Evolutionary conservation across 2,888 invertebrate species (phyloP).

Genomic region (Campoplex capitator): DNA sequence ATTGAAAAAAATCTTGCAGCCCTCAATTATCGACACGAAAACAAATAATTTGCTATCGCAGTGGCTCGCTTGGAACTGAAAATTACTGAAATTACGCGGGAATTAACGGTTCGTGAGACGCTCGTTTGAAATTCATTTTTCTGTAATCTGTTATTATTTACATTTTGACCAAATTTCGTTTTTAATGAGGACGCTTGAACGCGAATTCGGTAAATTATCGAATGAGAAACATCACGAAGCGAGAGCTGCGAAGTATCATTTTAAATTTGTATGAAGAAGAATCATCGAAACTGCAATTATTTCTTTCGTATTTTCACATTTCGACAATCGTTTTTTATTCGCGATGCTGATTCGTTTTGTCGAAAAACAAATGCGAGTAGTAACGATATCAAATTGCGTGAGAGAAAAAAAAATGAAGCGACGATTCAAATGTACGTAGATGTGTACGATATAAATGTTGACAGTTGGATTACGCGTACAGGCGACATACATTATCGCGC

Average conservation of each 20-base stretch:
- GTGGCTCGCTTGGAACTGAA: not conserved
- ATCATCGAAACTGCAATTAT: not conserved
- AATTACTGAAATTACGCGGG: not conserved
- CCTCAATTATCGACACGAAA: not conserved
- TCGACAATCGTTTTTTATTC: not conserved
- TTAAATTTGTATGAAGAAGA: not conserved
- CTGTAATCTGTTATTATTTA: not conserved
- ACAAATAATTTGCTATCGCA: not conserved
- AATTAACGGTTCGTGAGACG: not conserved
- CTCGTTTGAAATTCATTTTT: not conserved
- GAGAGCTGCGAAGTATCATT: not conserved
- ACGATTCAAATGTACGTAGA: slow-evolving; percentile 10
- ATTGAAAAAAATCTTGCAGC: not conserved
- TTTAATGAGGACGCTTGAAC: not conserved
- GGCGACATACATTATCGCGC: slow-evolving; percentile 38
- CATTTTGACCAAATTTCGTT: not conserved
- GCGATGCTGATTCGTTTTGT: not conserved
- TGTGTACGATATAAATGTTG: slow-evolving; percentile 31
- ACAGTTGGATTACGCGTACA: slow-evolving; percentile 17
- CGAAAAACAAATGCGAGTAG: too few relatives aligned
- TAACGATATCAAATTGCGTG: not conserved
- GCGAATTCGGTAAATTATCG: not conserved
- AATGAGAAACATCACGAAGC: not conserved
- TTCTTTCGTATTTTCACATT: not conserved
- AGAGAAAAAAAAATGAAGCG: not conserved